Base-by-base conservation (phyloP, 2,113 vertebrate species). In the Saguinus imperator region DNA sequence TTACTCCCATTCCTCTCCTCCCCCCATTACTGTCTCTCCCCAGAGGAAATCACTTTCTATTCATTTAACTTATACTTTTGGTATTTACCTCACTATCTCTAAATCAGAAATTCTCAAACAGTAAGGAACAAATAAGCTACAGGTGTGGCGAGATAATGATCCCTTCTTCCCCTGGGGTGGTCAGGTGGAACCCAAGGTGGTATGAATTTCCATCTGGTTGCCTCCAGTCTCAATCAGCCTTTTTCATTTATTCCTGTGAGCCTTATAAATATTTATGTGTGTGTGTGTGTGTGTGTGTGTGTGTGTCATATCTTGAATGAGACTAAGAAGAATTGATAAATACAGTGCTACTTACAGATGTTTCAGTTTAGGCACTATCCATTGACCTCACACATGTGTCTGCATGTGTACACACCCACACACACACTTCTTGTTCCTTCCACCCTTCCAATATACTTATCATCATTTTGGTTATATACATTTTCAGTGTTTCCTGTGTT, bases 81-180 rank as follows among this genome's bases (percentile, higher is more conserved):
- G 48, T 81, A 58, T 90, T 95, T 91, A 70, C 75, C 58, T 81
- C 29, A 43, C 37, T 83, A 40, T 97, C 91, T 81, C 64, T 91
- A 98, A 92, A 72, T 72, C 88, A 85, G 81, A 96, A 77, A 72
- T 89, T 96, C 70, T 92, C 81, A 88, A 90, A 90, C 72, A 96
- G 88, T 90, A 40, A 94, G 94, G 75, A 92, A 72, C 52, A 92
- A 85, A 87, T 73, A 27, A 72, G 57, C 84, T 96, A 66, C 76
- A 95, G 85, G 64, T 97, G 57, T 76, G 27, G 37, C 27, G 37
- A 92, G 76, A 73, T 88, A 88, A 8, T 58, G 89, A 66, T 91
- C 48, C 89, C 45, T 57, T 89, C 50, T 70, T 72, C 81, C 91
- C 81, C 58, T 40, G 1, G 81, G 84, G 76, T 81, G 88, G 77